These are phyloP conservation scores for Oreochromis grahami DNA, from an alignment of 2,797 vertebrate species.

Conservation along the genomic window DNA sequence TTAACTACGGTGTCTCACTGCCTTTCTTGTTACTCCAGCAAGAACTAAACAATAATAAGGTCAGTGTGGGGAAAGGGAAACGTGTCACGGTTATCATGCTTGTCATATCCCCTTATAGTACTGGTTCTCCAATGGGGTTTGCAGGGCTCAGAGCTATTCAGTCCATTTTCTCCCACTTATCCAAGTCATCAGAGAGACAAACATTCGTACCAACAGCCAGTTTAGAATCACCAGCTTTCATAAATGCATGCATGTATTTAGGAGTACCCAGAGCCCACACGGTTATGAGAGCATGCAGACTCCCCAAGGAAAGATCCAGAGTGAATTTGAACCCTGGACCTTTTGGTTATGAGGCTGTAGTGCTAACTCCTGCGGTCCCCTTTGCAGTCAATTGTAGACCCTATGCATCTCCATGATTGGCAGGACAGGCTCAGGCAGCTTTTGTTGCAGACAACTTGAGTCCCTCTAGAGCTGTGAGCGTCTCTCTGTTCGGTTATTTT, in stretches of 20 bases:
- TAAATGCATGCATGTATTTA: accelerated
- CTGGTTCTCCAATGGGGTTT: background rate
- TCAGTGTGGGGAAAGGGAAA: background rate
- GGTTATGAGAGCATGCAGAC: background rate
- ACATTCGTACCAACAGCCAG: accelerated
- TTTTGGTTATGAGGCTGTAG: background rate
- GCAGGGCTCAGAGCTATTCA: background rate
- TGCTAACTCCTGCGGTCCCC: background rate
- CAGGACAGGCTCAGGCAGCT: background rate
- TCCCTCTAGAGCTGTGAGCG: background rate
- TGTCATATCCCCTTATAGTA: background rate
- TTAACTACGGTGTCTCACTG: background rate
- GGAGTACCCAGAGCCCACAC: accelerated
- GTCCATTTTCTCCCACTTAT: background rate
- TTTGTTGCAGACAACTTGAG: background rate
- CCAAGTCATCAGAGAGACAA: background rate
- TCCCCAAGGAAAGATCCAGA: background rate
- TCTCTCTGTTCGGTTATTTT: too few relatives aligned
- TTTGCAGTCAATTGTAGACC: background rate
- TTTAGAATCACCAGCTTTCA: background rate
- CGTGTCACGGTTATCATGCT: background rate
- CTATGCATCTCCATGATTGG: background rate
- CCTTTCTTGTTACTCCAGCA: background rate
- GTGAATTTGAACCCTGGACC: background rate
- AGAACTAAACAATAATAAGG: accelerated